These are phyloP conservation scores for Seriola rivoliana DNA, from an alignment of 2,113 vertebrate species.

Conservation along the genomic window DNA sequence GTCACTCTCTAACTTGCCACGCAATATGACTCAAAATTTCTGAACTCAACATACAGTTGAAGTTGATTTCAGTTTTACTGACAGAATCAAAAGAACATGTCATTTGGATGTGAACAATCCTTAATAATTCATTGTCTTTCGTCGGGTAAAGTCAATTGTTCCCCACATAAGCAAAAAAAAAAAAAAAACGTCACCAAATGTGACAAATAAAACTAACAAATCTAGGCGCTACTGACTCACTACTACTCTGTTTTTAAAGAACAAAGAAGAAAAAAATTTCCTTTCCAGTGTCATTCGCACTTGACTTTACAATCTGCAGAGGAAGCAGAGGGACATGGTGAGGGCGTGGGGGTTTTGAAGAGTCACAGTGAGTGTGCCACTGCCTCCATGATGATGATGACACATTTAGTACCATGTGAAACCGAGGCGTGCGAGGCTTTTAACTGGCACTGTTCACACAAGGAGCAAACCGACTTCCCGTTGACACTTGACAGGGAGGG, in stretches of 20 bases:
- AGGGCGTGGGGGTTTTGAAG: conserved; percentile 20
- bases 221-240: conserved; percentile 77
- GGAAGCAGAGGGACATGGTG: conserved; percentile 49
- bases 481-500: conserved; percentile 28
- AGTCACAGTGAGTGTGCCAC: conserved; percentile 48
- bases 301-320: conserved; percentile 63
- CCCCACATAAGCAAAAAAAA: conserved; percentile 42
- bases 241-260: conserved; percentile 40
- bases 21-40: not conserved
- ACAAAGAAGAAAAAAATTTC: conserved; percentile 31
- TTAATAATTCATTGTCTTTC: conserved; percentile 19
- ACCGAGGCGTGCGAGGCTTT: conserved; percentile 50
- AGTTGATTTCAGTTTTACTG: not conserved
- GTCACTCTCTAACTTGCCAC: not conserved
- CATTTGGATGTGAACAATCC: not conserved
- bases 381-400: conserved; percentile 53
- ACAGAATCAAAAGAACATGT: too few relatives aligned
- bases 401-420: conserved; percentile 72
- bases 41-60: not conserved
- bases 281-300: conserved; percentile 50
- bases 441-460: conserved; percentile 61
- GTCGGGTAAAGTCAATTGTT: conserved; percentile 49
- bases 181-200: conserved; percentile 28
- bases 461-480: conserved; percentile 59
- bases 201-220: conserved; percentile 33